Evolutionary conservation across 53 echinoderm and acorn worm genomes (phyloP), one percentile per base, ranked within the genome.

Genomic region (Astropecten irregularis): DNA sequence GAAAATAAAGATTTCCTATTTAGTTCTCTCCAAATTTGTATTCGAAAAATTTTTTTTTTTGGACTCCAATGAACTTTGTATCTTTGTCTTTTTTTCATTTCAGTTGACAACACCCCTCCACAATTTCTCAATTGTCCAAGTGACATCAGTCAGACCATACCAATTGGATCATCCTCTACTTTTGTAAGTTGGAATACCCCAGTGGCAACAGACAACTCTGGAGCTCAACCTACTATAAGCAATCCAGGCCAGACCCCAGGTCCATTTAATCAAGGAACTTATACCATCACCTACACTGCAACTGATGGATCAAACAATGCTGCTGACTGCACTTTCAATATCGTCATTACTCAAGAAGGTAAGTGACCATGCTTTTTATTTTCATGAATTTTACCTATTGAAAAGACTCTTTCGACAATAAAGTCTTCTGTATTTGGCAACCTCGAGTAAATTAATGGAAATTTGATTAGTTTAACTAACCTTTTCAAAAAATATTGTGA

Each of bases 51-150:
- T n/a, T n/a, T n/a, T n/a, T n/a, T n/a, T n/a, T n/a, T n/a, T n/a
- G n/a, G n/a, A n/a, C n/a, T n/a, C n/a, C n/a, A n/a, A n/a, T n/a
- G n/a, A n/a, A n/a, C n/a, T n/a, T n/a, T n/a, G n/a, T n/a, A n/a
- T n/a, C 18, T 53, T 53, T 53, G 3, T 14, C 21, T 18, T 53
- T 9, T 53, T 4, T 53, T n/a, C 21, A 4, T n/a, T 34, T 2
- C 39, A 68, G 68, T 19, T 38, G 86, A 76, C 38, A 37, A 47
- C 9, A 40, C 29, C 11, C 66, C 86, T 8, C 86, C 86, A n/a
- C 3, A 37, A 63, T 21, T 86, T 30, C 25, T 40, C 14, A 48
- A 11, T 2, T 86, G 86, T 40, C 86, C 86, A 3, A 27, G 22
- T 7, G 74, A 73, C 66, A 50, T 76, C 27, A 51, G 40, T 76